Evolutionary conservation across 1,140 invertebrate genomes (phyloP).

Genomic region (Episyrphus balteatus): DNA sequence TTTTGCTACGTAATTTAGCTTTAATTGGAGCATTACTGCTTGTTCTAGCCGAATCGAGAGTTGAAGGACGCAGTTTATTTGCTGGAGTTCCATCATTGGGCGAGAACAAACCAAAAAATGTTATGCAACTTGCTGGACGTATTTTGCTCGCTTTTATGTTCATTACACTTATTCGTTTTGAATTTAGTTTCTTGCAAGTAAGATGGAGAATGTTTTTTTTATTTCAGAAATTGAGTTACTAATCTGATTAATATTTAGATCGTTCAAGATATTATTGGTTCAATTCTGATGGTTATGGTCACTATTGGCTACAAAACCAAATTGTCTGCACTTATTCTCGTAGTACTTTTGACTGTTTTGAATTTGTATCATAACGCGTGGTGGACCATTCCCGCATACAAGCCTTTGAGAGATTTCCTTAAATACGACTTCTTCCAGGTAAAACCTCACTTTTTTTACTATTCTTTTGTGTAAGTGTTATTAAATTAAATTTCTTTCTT

Average conservation of each 20-base stretch:
- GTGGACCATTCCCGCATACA: conserved; percentile 92
- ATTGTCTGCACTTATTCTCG: conserved; percentile 88
- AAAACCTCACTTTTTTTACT: conserved; percentile 18
- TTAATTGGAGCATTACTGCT: conserved; percentile 90
- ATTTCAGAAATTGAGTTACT: background rate
- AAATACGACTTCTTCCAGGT: conserved; percentile 99
- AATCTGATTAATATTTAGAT: conserved; percentile 45
- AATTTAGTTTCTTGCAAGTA: conserved; percentile 81
- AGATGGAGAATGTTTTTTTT: conserved; percentile 17
- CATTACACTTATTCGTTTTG: conserved; percentile 88
- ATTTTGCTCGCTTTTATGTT: conserved; percentile 98
- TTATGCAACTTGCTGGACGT: conserved; percentile 90
- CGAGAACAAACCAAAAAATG: conserved; percentile 96
- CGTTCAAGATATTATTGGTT: conserved; percentile 83
- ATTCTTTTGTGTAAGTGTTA: conserved; percentile 2
- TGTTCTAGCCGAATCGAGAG: conserved; percentile 86
- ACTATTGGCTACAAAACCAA: conserved; percentile 98
- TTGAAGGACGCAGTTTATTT: conserved; percentile 86
- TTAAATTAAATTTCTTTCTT: conserved; percentile 2
- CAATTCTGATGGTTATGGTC: conserved; percentile 89
- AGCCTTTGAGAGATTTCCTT: conserved; percentile 94
- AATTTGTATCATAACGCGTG: conserved; percentile 98
- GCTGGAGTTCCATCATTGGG: conserved; percentile 94
- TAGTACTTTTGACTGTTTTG: conserved; percentile 75
- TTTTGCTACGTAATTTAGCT: conserved; percentile 89